Conservation (phyloP, 2,113 vertebrate species). For the Capreolus pygargus region DNA sequence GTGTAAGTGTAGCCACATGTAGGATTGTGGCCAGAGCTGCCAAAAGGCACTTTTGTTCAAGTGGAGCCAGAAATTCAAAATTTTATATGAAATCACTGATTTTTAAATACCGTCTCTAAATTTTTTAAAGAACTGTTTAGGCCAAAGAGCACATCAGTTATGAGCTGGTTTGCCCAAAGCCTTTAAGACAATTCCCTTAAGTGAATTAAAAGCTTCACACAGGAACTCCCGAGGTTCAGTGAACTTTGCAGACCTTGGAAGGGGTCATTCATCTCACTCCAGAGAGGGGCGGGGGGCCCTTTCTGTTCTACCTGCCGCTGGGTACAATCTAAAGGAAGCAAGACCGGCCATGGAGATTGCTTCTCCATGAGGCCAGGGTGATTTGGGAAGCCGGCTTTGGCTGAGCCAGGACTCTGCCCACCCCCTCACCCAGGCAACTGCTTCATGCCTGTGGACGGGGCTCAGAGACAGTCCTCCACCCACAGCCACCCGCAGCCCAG, state of each 20-base stretch:
- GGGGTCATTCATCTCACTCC: background rate
- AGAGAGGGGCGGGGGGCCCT: background rate
- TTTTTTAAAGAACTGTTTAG: too few relatives aligned
- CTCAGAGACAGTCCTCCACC: background rate
- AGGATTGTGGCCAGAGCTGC: background rate
- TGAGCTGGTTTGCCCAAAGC: background rate
- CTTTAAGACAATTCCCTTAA: background rate
- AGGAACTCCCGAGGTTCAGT: background rate
- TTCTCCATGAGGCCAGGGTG: background rate
- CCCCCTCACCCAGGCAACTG: background rate
- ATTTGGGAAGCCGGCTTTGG: background rate
- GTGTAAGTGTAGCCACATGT: fast-evolving
- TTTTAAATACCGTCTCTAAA: background rate
- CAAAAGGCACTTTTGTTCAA: background rate
- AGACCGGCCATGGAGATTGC: background rate
- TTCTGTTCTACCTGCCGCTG: fast-evolving
- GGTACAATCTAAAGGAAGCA: background rate
- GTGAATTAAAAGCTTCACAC: background rate
- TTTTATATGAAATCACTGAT: background rate
- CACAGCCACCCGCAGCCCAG: background rate
- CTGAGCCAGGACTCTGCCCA: background rate
- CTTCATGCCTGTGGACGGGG: fast-evolving
- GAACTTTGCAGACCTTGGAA: background rate
- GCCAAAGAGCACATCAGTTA: background rate
- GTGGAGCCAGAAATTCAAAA: background rate